These are phyloP conservation scores for Scolopax bukidnonensis DNA, from an alignment of 2,797 vertebrate species.

Conservation along the genomic window DNA sequence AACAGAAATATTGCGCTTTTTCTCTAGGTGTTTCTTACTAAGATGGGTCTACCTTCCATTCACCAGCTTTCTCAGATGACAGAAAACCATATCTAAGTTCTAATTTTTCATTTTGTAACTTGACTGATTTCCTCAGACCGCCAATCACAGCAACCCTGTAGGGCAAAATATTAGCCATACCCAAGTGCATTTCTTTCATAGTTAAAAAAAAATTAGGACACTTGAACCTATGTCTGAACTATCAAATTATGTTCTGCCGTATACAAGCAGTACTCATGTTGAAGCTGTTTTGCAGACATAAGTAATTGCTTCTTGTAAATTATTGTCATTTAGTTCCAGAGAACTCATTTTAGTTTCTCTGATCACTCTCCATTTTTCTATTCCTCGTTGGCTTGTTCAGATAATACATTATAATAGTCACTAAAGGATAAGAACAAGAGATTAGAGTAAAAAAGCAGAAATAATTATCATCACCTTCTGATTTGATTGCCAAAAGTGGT, in stretches of 20 bases:
- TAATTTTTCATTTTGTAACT: neutral
- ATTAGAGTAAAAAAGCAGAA: neutral
- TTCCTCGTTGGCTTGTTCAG: neutral
- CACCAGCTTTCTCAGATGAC: neutral
- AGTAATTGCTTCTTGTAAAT: constrained; percentile 1
- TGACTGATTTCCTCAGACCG: neutral
- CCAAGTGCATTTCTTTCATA: neutral
- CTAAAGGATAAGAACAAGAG: neutral
- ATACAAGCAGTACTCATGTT: neutral
- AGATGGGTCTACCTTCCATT: neutral
- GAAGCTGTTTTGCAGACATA: neutral
- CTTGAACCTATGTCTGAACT: neutral
- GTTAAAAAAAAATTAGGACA: neutral
- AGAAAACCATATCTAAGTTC: neutral
- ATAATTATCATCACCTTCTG: neutral
- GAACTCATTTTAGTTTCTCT: neutral
- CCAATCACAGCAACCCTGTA: neutral
- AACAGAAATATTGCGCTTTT: neutral
- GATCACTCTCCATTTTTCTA: neutral
- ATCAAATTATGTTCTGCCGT: neutral
- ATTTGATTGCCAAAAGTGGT: neutral
- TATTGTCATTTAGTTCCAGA: neutral
- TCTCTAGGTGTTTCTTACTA: neutral
- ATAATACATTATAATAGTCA: neutral
- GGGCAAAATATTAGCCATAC: neutral